Evolutionary conservation across 2,113 vertebrate genomes (phyloP), one percentile per base, ranked within the genome.

Genomic region (Pyxicephalus adspersus): DNA sequence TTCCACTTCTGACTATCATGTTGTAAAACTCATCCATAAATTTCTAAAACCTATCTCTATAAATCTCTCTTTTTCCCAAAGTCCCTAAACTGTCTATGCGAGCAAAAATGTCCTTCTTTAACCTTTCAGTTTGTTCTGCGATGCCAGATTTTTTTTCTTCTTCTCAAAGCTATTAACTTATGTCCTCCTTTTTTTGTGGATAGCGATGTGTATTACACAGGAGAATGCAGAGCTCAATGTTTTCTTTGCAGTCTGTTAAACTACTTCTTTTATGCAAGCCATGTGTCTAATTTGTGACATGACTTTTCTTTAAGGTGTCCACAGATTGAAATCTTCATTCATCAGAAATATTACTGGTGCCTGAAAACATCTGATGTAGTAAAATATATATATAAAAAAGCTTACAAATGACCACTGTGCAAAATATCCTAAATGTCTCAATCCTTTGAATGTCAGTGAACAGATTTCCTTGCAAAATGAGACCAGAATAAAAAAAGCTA

Each of bases 21-120:
- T 3, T 83, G 79, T 51, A 64, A 17, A 28, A 83, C 18, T 31
- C 67, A 72, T 70, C 67, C 73, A 51, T 23, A 1, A 0, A n/a
- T 72, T 2, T 65, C 81, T 85, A 80, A 0, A 31, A 34, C 67
- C 83, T 83, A 74, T 64, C 65, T 80, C 65, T 26, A 61, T 38
- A 70, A 80, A 78, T 31, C 73, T 74, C 66, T 76, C 77, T 83
- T 31, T 83, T 57, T 83, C 83, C 79, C 73, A 74, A 81, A 83
- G 52, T 70, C 80, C 73, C 34, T 83, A 76, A 83, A 70, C 63
- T 85, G 79, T 70, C 52, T 83, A 52, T 38, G 70, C 26, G 28
- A 77, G 16, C 2, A 17, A 34, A 17, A 38, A 54, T 20, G 45
- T 75, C 45, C 23, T 25, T 26, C 57, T 55, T 76, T 67, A 58